Evolutionary conservation across 1,140 invertebrate species (phyloP).

Genomic region (Aphaenogaster ashmeadi): DNA sequence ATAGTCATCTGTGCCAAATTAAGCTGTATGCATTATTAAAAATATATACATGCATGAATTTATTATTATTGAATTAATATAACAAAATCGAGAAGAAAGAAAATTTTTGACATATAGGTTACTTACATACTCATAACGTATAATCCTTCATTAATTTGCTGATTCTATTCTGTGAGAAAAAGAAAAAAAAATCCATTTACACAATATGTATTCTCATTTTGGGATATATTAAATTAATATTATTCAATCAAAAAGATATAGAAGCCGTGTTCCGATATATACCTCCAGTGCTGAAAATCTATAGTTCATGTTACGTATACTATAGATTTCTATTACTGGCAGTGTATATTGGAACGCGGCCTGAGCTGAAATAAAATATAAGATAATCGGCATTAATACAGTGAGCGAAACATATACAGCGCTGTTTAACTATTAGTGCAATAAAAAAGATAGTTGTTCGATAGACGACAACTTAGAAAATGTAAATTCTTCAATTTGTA

Average conservation of each 20-base stretch:
- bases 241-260: neutral
- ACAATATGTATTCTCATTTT: neutral
- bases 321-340: too few relatives aligned
- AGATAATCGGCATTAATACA: neutral
- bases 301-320: too few relatives aligned
- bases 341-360: too few relatives aligned
- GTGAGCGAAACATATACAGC: neutral
- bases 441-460: neutral
- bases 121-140: neutral
- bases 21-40: neutral
- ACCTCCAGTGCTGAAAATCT: too few relatives aligned
- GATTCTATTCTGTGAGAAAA: neutral
- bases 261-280: too few relatives aligned
- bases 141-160: neutral
- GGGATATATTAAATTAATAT: neutral
- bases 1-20: neutral
- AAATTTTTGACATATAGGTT: neutral
- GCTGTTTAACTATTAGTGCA: too few relatives aligned
- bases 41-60: neutral
- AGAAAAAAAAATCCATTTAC: neutral
- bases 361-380: neutral
- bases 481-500: neutral
- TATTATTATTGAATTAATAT: neutral
- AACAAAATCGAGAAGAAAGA: neutral
- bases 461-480: neutral